Conservation (phyloP, 2,113 vertebrate species). For the Crocuta crocuta region DNA sequence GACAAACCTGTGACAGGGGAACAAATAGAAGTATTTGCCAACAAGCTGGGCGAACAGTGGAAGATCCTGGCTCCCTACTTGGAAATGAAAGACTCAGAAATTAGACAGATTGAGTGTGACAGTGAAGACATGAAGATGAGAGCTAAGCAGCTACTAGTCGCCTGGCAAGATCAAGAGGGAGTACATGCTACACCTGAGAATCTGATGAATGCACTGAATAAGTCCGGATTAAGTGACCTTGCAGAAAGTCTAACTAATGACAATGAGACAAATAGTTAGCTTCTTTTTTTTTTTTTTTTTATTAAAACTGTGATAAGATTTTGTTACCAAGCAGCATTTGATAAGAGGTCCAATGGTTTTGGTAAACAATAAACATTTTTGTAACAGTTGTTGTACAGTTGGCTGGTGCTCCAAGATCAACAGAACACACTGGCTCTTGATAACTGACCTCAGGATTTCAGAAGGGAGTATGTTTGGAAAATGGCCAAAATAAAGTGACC, state of each 20-base stretch:
- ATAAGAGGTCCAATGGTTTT: conserved; percentile 84
- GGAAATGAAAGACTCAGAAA: conserved; percentile 95
- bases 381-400: conserved; percentile 80
- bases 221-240: conserved; percentile 91
- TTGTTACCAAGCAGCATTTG: conserved; percentile 83
- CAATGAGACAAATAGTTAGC: conserved; percentile 84
- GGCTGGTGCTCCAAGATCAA: conserved; percentile 71
- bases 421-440: conserved; percentile 50
- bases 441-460: conserved; percentile 28
- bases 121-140: conserved; percentile 95
- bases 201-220: conserved; percentile 89
- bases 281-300: background rate
- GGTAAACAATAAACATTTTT: conserved; percentile 85
- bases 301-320: conserved; percentile 77
- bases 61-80: conserved; percentile 92
- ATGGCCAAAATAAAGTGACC: conserved; percentile 23
- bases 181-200: conserved; percentile 92
- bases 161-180: conserved; percentile 98
- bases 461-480: background rate
- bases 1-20: conserved; percentile 94
- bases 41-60: conserved; percentile 94
- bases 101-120: conserved; percentile 96
- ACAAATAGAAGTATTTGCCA: conserved; percentile 94
- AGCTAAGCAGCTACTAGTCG: conserved; percentile 96
- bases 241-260: conserved; percentile 90